A percentile compares a stretch with the other conserved stretches of the same genome.
Conservation (phyloP, 2,888 invertebrate species). For the Gnatocerus cornutus region DNA sequence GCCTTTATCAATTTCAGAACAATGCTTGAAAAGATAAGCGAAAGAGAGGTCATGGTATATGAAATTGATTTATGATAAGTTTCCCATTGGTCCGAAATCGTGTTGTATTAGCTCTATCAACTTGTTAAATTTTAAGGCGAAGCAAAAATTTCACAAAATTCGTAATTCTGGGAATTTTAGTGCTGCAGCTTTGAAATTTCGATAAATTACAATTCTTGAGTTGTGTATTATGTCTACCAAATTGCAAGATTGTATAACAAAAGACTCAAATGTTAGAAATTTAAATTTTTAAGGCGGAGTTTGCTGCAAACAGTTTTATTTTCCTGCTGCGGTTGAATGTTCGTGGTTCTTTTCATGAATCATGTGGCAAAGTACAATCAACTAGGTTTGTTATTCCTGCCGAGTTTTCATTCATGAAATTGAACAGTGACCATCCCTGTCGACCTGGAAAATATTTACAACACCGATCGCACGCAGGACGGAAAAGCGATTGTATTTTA, state of each 20-base stretch:
- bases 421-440: constrained; percentile 16
- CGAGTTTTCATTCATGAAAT: constrained; percentile 26
- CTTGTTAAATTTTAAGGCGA: too few species aligned
- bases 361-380: constrained; percentile 31
- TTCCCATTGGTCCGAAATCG: too few species aligned
- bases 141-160: too few species aligned
- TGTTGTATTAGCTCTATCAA: constrained; percentile 10
- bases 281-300: too few species aligned
- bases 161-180: too few species aligned
- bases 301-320: too few species aligned
- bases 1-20: constrained; percentile 13
- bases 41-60: constrained; percentile 37
- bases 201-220: too few species aligned
- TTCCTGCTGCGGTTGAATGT: not conserved
- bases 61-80: constrained; percentile 21
- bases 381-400: constrained; percentile 16
- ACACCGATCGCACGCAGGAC: not conserved
- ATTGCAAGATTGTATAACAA: too few species aligned
- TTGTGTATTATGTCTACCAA: too few species aligned
- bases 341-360: constrained; percentile 14
- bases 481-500: constrained; percentile 26
- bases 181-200: too few species aligned
- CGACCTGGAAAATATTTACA: constrained; percentile 25
- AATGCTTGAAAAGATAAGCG: constrained; percentile 25
- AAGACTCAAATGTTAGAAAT: too few species aligned